These are phyloP conservation scores for Bombyx mandarina DNA, from an alignment of 1,140 invertebrate species.

Conservation along the genomic window DNA sequence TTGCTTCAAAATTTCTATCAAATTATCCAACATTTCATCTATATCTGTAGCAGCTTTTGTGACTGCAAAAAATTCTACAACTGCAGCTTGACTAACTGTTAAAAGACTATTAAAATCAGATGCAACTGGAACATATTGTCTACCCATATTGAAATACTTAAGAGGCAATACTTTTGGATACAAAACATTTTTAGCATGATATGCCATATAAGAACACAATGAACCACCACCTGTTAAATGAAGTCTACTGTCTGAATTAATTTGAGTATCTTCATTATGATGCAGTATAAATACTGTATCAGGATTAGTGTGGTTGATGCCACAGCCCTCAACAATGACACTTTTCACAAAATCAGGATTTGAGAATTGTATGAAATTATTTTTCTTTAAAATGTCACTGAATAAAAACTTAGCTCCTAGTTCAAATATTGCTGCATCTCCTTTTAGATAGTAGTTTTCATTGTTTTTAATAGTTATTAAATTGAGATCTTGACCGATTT, in stretches of 20 bases:
- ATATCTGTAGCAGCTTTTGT: constrained; percentile 56
- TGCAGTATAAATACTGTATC: constrained; percentile 71
- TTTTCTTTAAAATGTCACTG: constrained; percentile 57
- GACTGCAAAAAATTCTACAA: constrained; percentile 72
- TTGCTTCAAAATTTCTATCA: constrained; percentile 57
- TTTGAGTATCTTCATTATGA: constrained; percentile 61
- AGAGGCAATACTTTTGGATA: constrained; percentile 72
- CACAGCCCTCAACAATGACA: constrained; percentile 78
- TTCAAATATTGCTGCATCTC: constrained; percentile 77
- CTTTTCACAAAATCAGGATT: constrained; percentile 79
- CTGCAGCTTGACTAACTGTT: constrained; percentile 74
- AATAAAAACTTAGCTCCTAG: constrained; percentile 72
- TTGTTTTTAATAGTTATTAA: constrained; percentile 74
- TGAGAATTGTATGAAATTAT: constrained; percentile 71
- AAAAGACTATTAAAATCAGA: constrained; percentile 69
- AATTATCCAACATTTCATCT: constrained; percentile 60
- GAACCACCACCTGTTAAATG: constrained; percentile 78
- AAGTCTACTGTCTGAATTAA: constrained; percentile 64
- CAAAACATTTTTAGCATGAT: constrained; percentile 74
- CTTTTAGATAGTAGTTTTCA: constrained; percentile 74
- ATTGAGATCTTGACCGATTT: constrained; percentile 67
- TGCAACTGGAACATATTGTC: constrained; percentile 72
- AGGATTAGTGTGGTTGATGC: constrained; percentile 71
- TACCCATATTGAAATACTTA: constrained; percentile 74
- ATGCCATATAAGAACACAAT: constrained; percentile 75